phyloP scores from a whole-genome alignment of 2,888 invertebrate genomes.

The Rhodophaea formosa region DNA sequence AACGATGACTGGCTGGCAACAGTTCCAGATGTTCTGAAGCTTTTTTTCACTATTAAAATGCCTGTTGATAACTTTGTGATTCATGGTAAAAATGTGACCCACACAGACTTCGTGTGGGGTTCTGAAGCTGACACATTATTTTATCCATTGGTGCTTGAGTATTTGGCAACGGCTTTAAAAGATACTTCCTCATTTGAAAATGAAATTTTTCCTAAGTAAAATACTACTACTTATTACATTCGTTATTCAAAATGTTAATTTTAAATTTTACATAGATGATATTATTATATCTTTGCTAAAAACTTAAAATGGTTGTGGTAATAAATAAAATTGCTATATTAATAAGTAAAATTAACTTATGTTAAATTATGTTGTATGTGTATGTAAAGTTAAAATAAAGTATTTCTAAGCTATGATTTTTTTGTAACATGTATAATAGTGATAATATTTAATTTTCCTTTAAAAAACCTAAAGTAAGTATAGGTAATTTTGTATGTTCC shows the following conservation, averaged over 20 bases:
- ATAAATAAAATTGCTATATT: no score
- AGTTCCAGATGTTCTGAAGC: conserved; percentile 45
- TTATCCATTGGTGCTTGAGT: conserved; percentile 48
- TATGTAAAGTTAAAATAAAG: background rate
- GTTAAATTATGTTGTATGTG: no score
- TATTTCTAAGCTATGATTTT: background rate
- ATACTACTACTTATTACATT: background rate
- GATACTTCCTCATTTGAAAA: conserved; percentile 19
- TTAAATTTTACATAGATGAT: no score
- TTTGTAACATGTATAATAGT: no score
- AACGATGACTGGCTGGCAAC: conserved; percentile 54
- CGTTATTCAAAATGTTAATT: background rate
- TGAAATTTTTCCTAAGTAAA: background rate
- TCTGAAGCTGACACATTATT: conserved; percentile 40
- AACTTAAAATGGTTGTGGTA: no score
- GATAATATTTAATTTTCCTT: no score
- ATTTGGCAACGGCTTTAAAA: conserved; percentile 38
- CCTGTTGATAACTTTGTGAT: conserved; percentile 57
- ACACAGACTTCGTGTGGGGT: conserved; percentile 62
- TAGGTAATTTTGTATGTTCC: no score
- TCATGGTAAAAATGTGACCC: conserved; percentile 46
- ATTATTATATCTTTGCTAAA: no score
- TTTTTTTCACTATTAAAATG: conserved; percentile 50
- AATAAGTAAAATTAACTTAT: no score
- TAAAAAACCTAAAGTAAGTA: no score